Base-by-base conservation (phyloP, 2,888 invertebrate genomes). In the Cyclophora punctaria region DNA sequence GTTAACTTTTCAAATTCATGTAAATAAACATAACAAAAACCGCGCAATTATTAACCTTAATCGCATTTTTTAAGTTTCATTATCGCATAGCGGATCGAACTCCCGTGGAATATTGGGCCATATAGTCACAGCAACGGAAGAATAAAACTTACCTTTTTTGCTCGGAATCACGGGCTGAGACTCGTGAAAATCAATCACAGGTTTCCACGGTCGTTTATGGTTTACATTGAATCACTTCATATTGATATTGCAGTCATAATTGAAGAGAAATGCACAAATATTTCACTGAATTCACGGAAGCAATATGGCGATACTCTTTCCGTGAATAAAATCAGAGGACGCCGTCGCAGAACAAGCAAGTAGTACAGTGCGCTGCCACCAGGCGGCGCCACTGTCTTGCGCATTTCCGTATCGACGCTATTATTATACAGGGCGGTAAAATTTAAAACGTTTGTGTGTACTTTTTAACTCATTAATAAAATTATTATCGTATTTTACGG, bases 1-100 rank as follows among this genome's bases (percentile, higher is more conserved):
- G 85, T 71, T 83, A 85, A 85, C 73, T 86, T 87, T 87, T 87
- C 82, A 87, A 88, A 87, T 86, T 86, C 87, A 86, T 87, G 88
- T 88, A 88, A 88, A 89, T 87, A 88, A 89, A 87, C 88, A 89
- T 85, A 87, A 88, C 86, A 86, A 88, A 87, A 89, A 87, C 83
- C 89, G 89, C 79, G 89, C 89, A 89, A 89, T 89, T 89, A 89
- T 89, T 88, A 88, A 87, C 89, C 89, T 89, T 89, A 89, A 89
- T 89, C 87, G 83, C 89, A 84, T 88, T 88, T 89, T 89, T 87
- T 89, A 89, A 89, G 89, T 89, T 88, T 89, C 89, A 89, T 89
- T 89, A 89, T 89, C 89, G 89, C 89, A 87, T 88, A 89, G 88
- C 89, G 88, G 86, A 87, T 87, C 87, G 87, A 89, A 88, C 85